Percentiles rank a stretch among this genome's conserved stretches.
Conservation (phyloP, 2,797 vertebrate species). For the Enteromius argenteus region DNA sequence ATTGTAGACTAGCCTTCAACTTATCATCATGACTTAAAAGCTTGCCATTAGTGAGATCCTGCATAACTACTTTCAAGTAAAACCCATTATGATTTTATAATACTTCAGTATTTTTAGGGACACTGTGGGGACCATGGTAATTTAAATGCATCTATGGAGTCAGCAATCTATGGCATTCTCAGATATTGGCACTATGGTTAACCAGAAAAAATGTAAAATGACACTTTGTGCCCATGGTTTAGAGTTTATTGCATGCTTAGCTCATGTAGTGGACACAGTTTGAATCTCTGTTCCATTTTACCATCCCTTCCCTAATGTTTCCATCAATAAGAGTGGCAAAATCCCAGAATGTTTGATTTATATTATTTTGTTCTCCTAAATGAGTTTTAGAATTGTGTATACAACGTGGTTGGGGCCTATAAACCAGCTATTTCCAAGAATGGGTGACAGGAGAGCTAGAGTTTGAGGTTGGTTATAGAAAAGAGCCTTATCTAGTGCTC, state of each 20-base stretch:
- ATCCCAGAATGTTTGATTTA: neutral
- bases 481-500: constrained; percentile 5
- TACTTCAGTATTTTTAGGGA: neutral
- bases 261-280: neutral
- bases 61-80: neutral
- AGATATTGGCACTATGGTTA: neutral
- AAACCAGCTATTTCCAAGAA: neutral
- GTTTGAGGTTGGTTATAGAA: constrained; percentile 6
- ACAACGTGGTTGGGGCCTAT: neutral
- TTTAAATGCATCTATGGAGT: neutral
- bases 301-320: neutral
- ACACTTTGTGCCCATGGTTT: neutral
- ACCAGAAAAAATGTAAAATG: neutral
- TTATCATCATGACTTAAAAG: neutral
- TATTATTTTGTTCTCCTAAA: neutral
- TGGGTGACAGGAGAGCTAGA: neutral
- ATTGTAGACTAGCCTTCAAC: neutral
- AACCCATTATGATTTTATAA: neutral
- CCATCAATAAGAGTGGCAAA: neutral
- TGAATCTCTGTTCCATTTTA: neutral
- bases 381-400: neutral
- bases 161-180: neutral
- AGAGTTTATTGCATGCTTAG: neutral
- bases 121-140: neutral
- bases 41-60: neutral